Conservation (phyloP, 2,888 invertebrate species). For the Andrena dorsata region DNA sequence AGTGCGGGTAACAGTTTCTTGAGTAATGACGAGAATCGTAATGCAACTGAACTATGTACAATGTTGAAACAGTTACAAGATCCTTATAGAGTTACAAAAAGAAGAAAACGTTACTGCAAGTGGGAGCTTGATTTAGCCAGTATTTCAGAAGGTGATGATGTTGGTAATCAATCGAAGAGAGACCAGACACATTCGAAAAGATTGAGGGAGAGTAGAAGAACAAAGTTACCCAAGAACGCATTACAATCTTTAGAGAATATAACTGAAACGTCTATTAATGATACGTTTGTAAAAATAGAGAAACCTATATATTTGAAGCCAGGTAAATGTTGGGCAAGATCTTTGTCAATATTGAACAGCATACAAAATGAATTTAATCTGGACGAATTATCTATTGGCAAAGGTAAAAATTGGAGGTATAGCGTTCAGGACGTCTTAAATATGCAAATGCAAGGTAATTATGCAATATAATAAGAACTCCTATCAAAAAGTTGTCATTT, state of each 20-base stretch:
- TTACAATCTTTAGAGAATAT: conserved; percentile 13
- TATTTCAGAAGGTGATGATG: conserved; percentile 50
- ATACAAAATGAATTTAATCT: conserved; percentile 85
- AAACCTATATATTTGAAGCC: conserved; percentile 86
- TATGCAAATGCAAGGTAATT: conserved; percentile 86
- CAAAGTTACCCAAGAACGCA: background rate
- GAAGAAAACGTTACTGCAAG: conserved; percentile 64
- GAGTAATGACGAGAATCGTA: background rate
- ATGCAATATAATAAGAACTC: conserved; percentile 52
- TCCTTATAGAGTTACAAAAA: conserved; percentile 70
- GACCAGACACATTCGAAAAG: background rate
- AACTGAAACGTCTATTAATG: background rate
- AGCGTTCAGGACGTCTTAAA: conserved; percentile 86
- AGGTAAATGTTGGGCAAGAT: conserved; percentile 90
- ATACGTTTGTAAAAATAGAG: background rate
- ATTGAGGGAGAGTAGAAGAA: background rate
- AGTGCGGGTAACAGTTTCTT: background rate
- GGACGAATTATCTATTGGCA: conserved; percentile 84
- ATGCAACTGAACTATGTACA: conserved; percentile 47
- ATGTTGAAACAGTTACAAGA: conserved; percentile 71
- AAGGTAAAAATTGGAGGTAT: conserved; percentile 87
- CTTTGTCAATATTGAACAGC: conserved; percentile 87
- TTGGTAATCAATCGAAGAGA: background rate
- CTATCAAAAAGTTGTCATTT: conserved; percentile 58
- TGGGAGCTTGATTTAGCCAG: conserved; percentile 54